Evolutionary conservation across 2,113 vertebrate species (phyloP).

Genomic region (Cyprinodon tularosa): DNA sequence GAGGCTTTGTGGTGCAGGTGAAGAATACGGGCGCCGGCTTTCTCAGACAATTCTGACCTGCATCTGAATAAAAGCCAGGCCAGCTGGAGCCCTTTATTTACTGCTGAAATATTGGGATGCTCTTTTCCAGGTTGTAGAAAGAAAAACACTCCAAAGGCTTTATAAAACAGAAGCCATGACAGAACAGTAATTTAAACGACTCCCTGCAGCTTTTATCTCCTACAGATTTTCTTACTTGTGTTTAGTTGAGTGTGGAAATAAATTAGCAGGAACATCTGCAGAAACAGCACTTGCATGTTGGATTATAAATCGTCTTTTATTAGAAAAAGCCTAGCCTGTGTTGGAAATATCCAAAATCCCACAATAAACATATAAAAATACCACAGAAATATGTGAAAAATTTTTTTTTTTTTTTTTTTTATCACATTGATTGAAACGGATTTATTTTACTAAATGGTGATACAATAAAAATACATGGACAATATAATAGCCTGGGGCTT

Average conservation of each 20-base stretch:
- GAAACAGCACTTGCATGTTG: not conserved
- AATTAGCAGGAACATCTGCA: not conserved
- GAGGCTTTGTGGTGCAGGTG: constrained; percentile 61
- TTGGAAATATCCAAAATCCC: no score
- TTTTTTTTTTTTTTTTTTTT: not conserved
- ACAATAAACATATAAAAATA: no score
- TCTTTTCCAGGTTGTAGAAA: constrained; percentile 53
- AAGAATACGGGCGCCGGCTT: constrained; percentile 49
- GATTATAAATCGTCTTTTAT: not conserved
- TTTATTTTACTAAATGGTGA: not conserved
- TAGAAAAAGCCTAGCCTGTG: not conserved
- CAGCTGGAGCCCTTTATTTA: constrained; percentile 64
- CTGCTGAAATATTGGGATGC: constrained; percentile 68
- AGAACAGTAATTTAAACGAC: constrained; percentile 32
- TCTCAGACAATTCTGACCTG: constrained; percentile 48
- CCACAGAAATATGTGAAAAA: not conserved
- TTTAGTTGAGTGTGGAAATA: not conserved
- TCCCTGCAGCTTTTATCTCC: constrained; percentile 42
- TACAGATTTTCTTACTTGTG: not conserved
- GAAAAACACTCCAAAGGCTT: constrained; percentile 49
- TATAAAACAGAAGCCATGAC: constrained; percentile 30
- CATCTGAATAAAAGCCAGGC: constrained; percentile 48
- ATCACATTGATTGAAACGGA: not conserved
- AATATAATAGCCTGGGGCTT: not conserved
- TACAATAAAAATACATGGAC: not conserved